Evolutionary conservation across 2,888 invertebrate species (phyloP).

Genomic region (Gerris lacustris): DNA sequence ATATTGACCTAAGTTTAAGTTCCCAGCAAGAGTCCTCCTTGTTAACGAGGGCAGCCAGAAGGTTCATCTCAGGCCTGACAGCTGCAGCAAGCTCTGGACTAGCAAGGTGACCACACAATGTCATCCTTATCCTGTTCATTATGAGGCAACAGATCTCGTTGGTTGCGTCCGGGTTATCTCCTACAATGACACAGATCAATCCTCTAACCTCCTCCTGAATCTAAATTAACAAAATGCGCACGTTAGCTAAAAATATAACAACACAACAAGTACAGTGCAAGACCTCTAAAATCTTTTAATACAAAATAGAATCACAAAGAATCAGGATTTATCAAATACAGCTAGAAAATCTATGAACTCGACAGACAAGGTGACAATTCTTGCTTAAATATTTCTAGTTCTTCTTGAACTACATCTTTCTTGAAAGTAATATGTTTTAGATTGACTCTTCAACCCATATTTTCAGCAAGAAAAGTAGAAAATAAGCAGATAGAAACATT

Average conservation of each 20-base stretch:
- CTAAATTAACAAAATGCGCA: conserved; percentile 34
- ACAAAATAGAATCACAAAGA: neutral
- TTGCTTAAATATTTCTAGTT: no score
- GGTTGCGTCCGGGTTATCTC: conserved; percentile 71
- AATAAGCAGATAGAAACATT: no score
- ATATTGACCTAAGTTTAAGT: conserved; percentile 54
- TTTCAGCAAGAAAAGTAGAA: no score
- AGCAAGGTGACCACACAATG: conserved; percentile 62
- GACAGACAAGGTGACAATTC: no score
- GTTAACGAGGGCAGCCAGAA: conserved; percentile 75
- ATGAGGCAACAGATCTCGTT: conserved; percentile 71
- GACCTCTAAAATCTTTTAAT: neutral
- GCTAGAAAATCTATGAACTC: no score
- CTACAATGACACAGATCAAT: conserved; percentile 73
- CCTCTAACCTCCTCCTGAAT: conserved; percentile 82
- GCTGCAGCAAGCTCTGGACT: conserved; percentile 58
- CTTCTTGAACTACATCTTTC: no score
- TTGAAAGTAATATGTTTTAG: no score
- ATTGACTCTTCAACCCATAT: no score
- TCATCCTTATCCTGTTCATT: conserved; percentile 70
- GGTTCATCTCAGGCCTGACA: conserved; percentile 77
- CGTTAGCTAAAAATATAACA: no score
- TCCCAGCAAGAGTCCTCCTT: conserved; percentile 95
- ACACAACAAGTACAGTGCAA: no score
- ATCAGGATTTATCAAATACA: no score